Evolutionary conservation across 2,797 vertebrate species (phyloP).

Genomic region (Ctenopoma multispine): DNA sequence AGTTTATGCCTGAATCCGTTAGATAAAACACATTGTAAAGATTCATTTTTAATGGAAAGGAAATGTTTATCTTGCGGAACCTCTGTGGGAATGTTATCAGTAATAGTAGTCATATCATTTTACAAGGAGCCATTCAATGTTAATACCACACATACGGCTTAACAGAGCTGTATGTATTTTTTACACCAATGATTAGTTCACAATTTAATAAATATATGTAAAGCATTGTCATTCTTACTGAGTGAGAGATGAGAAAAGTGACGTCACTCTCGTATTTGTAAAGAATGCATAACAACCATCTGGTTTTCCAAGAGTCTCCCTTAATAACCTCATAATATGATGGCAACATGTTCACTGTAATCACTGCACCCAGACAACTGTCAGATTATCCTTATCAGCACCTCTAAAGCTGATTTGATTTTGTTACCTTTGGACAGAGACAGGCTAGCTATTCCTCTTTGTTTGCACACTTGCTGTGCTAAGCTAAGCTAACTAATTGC

Average conservation of each 20-base stretch:
- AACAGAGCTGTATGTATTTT: conserved; percentile 2
- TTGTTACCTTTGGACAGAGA: not conserved
- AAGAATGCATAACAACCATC: no score
- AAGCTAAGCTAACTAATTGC: no score
- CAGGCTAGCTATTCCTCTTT: not conserved
- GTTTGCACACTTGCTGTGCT: not conserved
- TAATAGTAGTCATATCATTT: conserved; percentile 14
- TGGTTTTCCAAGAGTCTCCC: no score
- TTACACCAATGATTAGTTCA: conserved; percentile 13
- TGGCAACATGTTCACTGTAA: no score
- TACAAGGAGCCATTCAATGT: conserved; percentile 3
- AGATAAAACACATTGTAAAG: conserved; percentile 34
- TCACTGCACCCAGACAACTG: no score
- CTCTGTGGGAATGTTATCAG: not conserved
- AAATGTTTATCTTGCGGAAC: conserved; percentile 27
- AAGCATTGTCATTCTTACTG: not conserved
- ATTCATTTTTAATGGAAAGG: conserved; percentile 29
- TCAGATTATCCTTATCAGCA: no score
- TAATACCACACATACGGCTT: not conserved
- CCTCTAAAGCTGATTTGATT: no score
- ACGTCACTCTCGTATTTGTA: not conserved
- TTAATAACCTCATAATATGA: no score
- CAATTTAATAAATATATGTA: not conserved
- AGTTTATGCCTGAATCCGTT: conserved; percentile 37
- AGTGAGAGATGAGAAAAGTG: not conserved